Percentiles rank a stretch among this genome's conserved stretches.
phyloP scores from a whole-genome alignment of 1,140 invertebrate species.

The Trichomalopsis sarcophagae region DNA sequence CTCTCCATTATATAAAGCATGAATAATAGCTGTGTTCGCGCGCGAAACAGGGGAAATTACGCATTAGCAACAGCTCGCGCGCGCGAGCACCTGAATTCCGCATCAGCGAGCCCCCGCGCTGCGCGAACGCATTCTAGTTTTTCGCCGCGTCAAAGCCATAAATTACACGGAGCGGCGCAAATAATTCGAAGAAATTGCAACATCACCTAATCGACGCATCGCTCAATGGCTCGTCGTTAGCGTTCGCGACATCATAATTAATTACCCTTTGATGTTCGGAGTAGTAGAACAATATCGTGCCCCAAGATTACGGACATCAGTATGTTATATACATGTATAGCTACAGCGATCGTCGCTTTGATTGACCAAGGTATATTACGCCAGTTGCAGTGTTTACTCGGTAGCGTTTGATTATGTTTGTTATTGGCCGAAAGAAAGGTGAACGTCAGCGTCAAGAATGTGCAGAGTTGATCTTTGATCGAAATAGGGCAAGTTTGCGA shows the following conservation, averaged over 20 bases:
- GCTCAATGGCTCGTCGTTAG: neutral
- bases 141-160: neutral
- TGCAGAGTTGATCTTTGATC: too few relatives aligned
- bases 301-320: too few relatives aligned
- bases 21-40: neutral
- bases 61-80: too few relatives aligned
- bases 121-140: neutral
- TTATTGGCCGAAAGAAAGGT: neutral
- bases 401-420: neutral
- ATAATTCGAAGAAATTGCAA: slow-evolving; percentile 7
- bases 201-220: slow-evolving; percentile 17
- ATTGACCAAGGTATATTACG: neutral
- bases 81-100: too few relatives aligned
- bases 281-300: neutral
- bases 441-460: neutral
- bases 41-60: too few relatives aligned
- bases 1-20: neutral
- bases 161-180: neutral
- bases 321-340: too few relatives aligned
- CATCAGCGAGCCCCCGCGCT: neutral
- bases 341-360: neutral
- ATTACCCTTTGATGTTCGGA: neutral
- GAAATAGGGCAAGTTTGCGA: too few relatives aligned
- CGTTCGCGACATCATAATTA: slow-evolving; percentile 2
- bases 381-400: neutral